These are phyloP conservation scores for Euclidia mi DNA, from an alignment of 2,888 invertebrate genomes.

Conservation along the genomic window DNA sequence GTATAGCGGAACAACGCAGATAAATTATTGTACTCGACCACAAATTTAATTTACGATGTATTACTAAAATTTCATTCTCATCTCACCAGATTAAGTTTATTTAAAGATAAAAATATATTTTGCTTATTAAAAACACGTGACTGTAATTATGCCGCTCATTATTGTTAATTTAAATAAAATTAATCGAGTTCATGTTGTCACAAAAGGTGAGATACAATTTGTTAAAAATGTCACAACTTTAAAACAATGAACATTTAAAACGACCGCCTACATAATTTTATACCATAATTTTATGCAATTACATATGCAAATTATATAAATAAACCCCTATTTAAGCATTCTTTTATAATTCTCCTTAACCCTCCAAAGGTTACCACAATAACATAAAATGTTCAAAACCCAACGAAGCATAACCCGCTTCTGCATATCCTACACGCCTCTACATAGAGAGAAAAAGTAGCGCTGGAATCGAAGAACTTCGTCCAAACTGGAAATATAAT, in stretches of 20 bases:
- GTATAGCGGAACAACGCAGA: conserved; percentile 60
- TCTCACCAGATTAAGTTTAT: too few relatives aligned
- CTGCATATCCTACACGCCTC: conserved; percentile 66
- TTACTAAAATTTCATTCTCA: background rate
- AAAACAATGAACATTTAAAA: background rate
- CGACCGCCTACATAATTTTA: conserved; percentile 28
- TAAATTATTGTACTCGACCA: conserved; percentile 41
- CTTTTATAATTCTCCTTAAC: conserved; percentile 4
- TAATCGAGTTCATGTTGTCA: background rate
- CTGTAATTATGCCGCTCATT: too few relatives aligned
- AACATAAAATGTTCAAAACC: conserved; percentile 12
- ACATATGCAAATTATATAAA: background rate
- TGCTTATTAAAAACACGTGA: too few relatives aligned
- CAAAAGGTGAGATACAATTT: background rate
- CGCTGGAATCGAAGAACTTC: conserved; percentile 81
- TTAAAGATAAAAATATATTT: too few relatives aligned
- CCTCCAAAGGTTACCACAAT: background rate
- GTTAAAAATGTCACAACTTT: conserved; percentile 9
- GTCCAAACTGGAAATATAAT: conserved; percentile 88
- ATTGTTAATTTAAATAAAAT: too few relatives aligned
- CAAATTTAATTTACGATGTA: conserved; percentile 24
- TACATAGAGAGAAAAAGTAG: conserved; percentile 71
- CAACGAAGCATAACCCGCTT: conserved; percentile 46
- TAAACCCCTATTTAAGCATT: background rate
- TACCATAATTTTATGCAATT: conserved; percentile 23